Percentiles rank a stretch among this genome's conserved stretches.
phyloP scores from a whole-genome alignment of 2,797 vertebrate genomes.

The Sebastes elongatus region DNA sequence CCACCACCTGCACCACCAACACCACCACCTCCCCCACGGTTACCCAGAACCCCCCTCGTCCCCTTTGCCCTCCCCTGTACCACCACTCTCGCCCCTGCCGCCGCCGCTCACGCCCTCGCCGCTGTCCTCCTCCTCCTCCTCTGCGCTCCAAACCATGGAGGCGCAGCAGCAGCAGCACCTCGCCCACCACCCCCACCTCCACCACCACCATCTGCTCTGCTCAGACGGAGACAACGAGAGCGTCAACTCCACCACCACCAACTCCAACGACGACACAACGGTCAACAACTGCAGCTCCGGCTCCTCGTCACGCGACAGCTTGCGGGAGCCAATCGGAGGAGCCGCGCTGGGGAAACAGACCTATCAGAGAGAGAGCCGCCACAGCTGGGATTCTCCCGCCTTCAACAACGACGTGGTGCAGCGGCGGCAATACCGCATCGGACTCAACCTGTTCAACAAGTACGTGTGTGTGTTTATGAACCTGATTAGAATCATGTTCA shows the following conservation, averaged over 20 bases:
- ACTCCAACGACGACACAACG: conserved; percentile 90
- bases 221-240: conserved; percentile 95
- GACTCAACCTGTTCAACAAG: conserved; percentile 97
- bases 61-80: conserved; percentile 74
- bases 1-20: conserved; percentile 77
- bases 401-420: conserved; percentile 95
- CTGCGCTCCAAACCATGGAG: conserved; percentile 79
- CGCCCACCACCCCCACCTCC: conserved; percentile 61
- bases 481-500: no score
- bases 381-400: conserved; percentile 94
- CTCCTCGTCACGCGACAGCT: conserved; percentile 91
- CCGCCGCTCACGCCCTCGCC: conserved; percentile 77
- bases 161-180: conserved; percentile 79
- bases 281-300: conserved; percentile 95
- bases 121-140: conserved; percentile 76
- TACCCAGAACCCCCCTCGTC: conserved; percentile 80
- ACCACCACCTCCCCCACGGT: conserved; percentile 57
- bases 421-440: conserved; percentile 93
- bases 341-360: conserved; percentile 87
- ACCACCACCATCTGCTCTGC: conserved; percentile 74
- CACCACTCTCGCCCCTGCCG: conserved; percentile 69
- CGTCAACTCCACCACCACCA: conserved; percentile 93
- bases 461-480: conserved; percentile 52
- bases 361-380: conserved; percentile 91
- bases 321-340: conserved; percentile 79